phyloP scores from a whole-genome alignment of 2,888 invertebrate species.

The Entomobrya multifasciata region DNA sequence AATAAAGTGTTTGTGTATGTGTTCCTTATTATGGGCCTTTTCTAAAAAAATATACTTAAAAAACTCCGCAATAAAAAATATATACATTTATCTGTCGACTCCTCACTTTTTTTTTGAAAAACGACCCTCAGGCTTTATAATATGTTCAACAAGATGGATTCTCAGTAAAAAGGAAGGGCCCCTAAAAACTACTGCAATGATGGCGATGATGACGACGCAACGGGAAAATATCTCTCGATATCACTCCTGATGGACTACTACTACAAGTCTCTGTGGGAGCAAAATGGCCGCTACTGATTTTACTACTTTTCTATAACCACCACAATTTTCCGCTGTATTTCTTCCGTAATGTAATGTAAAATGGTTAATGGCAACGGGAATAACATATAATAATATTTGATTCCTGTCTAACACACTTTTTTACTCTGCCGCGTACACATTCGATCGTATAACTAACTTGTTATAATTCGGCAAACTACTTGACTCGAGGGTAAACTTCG shows the following conservation, averaged over 20 bases:
- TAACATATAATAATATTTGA: background rate
- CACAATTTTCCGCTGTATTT: conserved; percentile 57
- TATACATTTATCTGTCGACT: background rate
- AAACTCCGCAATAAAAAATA: no score
- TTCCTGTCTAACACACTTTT: background rate
- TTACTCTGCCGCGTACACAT: conserved; percentile 9
- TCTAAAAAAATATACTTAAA: no score
- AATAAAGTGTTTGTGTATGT: no score
- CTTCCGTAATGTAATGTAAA: conserved; percentile 38
- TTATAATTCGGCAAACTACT: conserved; percentile 11
- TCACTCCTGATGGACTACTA: conserved; percentile 24
- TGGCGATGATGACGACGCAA: background rate
- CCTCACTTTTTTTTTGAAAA: background rate
- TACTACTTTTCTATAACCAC: conserved; percentile 24
- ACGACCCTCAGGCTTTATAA: background rate
- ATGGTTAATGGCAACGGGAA: conserved; percentile 18
- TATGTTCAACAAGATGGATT: no score
- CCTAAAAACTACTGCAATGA: background rate
- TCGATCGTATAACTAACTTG: background rate
- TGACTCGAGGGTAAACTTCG: conserved; percentile 22
- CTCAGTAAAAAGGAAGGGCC: no score
- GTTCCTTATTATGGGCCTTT: no score
- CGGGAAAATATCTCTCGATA: conserved; percentile 15
- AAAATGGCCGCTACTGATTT: background rate
- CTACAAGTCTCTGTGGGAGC: background rate